Percentiles rank a stretch among this genome's conserved stretches.
Evolutionary conservation across 2,888 invertebrate species (phyloP).

Genomic region (Carterocephalus palaemon): DNA sequence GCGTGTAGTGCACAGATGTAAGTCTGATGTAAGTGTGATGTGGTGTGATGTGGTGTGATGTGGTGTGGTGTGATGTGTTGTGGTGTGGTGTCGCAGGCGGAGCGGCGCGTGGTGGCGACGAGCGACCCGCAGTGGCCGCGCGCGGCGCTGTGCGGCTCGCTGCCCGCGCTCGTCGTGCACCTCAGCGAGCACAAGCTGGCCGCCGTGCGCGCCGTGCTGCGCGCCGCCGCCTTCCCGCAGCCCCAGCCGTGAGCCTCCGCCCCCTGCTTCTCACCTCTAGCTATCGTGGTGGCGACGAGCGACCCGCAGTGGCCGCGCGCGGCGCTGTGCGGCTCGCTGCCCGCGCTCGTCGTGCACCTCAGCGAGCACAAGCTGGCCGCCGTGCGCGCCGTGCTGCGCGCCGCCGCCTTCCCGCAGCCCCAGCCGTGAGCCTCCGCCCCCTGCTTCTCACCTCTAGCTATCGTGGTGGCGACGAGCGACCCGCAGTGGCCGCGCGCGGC

Average conservation of each 20-base stretch:
- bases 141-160: slow-evolving; percentile 88
- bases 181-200: slow-evolving; percentile 93
- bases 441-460: too few relatives aligned
- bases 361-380: slow-evolving; percentile 91
- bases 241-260: slow-evolving; percentile 11
- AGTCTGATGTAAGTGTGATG: too few relatives aligned
- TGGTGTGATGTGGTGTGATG: too few relatives aligned
- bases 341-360: slow-evolving; percentile 91
- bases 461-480: slow-evolving; percentile 88
- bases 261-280: too few relatives aligned
- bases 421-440: slow-evolving; percentile 13
- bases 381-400: slow-evolving; percentile 54
- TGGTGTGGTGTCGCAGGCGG: slow-evolving; percentile 74
- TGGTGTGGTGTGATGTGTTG: too few relatives aligned
- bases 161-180: slow-evolving; percentile 93
- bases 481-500: slow-evolving; percentile 92
- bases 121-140: slow-evolving; percentile 92
- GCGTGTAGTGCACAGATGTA: too few relatives aligned
- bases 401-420: slow-evolving; percentile 21
- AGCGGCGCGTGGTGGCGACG: slow-evolving; percentile 89
- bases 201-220: slow-evolving; percentile 59
- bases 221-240: slow-evolving; percentile 23
- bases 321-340: slow-evolving; percentile 90
- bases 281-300: slow-evolving; percentile 86
- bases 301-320: slow-evolving; percentile 93